These are phyloP conservation scores for Zygaena filipendulae DNA, from an alignment of 2,888 invertebrate genomes.

Conservation along the genomic window DNA sequence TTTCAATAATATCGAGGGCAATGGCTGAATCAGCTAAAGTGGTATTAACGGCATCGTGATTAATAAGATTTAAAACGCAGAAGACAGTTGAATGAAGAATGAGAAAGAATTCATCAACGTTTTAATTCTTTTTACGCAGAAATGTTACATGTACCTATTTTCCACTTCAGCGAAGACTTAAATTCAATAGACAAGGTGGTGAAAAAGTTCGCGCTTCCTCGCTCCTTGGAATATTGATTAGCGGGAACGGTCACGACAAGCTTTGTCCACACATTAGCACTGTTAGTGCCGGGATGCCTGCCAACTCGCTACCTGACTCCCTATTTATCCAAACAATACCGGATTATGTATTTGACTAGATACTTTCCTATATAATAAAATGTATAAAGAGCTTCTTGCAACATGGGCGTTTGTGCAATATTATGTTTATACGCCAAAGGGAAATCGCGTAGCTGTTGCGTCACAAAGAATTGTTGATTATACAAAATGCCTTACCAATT, in stretches of 20 bases:
- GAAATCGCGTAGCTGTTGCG: slow-evolving; percentile 48
- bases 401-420: slow-evolving; percentile 50
- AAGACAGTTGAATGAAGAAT: too few species aligned
- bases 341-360: slow-evolving; percentile 44
- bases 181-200: slow-evolving; percentile 22
- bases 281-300: slow-evolving; percentile 48
- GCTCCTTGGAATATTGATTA: slow-evolving; percentile 63
- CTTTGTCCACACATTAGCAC: slow-evolving; percentile 64
- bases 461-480: slow-evolving; percentile 40
- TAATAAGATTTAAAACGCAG: too few species aligned
- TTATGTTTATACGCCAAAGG: slow-evolving; percentile 52
- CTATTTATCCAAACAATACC: slow-evolving; percentile 51
- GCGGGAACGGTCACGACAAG: slow-evolving; percentile 56
- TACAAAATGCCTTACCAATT: slow-evolving; percentile 39
- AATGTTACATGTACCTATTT: too few species aligned
- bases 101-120: too few species aligned
- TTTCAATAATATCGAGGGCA: slow-evolving; percentile 30
- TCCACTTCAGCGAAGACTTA: too few species aligned
- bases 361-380: slow-evolving; percentile 39
- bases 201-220: slow-evolving; percentile 38
- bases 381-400: slow-evolving; percentile 41
- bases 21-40: too few species aligned
- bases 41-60: too few species aligned
- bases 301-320: slow-evolving; percentile 39
- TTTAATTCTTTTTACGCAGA: too few species aligned